These are phyloP conservation scores for Drosophila busckii DNA, from an alignment of 1,140 invertebrate species.

Conservation along the genomic window DNA sequence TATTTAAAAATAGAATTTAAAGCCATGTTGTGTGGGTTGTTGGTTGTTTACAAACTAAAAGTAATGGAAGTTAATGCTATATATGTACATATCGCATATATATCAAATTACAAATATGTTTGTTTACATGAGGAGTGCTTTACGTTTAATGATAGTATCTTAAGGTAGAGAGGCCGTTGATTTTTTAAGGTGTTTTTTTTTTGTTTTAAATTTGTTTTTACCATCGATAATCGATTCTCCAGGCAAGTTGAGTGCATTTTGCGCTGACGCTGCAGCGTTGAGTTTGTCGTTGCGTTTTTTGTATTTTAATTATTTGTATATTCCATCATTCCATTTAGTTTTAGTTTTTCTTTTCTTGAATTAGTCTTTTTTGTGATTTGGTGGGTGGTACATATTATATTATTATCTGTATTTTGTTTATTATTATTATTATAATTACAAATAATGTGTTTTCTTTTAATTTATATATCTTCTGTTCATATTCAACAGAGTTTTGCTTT, in stretches of 20 bases:
- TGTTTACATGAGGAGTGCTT: not conserved
- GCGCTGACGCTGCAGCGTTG: conserved; percentile 55
- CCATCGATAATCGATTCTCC: too few relatives aligned
- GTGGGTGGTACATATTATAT: conserved; percentile 63
- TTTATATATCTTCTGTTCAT: conserved; percentile 13
- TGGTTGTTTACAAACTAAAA: conserved; percentile 53
- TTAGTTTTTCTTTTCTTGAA: conserved; percentile 43
- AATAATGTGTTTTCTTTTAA: conserved; percentile 15
- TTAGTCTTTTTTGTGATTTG: conserved; percentile 71
- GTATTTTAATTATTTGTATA: not conserved
- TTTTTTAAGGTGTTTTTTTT: conserved; percentile 20
- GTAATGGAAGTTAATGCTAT: conserved; percentile 63
- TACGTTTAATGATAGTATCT: conserved; percentile 30
- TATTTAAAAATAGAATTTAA: conserved; percentile 64
- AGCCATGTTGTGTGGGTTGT: conserved; percentile 41
- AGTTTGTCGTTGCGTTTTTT: conserved; percentile 66
- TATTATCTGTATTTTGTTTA: conserved; percentile 31
- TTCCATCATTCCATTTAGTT: conserved; percentile 1
- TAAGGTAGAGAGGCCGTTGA: conserved; percentile 58
- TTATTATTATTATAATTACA: conserved; percentile 17
- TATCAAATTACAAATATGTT: conserved; percentile 36
- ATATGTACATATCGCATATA: conserved; percentile 2
- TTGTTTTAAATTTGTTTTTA: not conserved
- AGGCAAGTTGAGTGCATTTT: conserved; percentile 70
- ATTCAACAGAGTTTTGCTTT: conserved; percentile 27